Conservation (phyloP, 2,888 invertebrate genomes). For the Herminia tarsipennalis region DNA sequence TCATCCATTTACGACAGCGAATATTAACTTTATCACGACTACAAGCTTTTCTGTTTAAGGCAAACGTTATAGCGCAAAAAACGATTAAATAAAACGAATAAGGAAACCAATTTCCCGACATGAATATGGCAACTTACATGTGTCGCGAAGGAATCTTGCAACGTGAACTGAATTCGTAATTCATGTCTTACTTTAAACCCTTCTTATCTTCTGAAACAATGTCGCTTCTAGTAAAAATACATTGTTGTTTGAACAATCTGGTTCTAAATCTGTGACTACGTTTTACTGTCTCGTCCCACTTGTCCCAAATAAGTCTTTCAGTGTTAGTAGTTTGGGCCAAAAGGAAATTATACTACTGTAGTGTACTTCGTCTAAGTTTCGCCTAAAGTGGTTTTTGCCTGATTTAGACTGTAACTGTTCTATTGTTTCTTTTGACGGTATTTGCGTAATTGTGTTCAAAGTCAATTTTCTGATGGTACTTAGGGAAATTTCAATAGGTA, state of each 20-base stretch:
- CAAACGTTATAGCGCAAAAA: no score
- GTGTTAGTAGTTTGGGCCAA: slow-evolving; percentile 29
- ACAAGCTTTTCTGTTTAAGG: no score
- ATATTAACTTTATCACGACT: no score
- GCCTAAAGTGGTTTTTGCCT: neutral
- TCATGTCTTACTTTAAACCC: neutral
- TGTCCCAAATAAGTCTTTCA: slow-evolving; percentile 21
- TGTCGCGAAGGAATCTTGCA: neutral
- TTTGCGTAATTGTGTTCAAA: no score
- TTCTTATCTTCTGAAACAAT: slow-evolving; percentile 9
- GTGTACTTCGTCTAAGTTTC: neutral
- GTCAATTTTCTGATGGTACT: no score
- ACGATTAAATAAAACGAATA: no score
- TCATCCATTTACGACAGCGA: no score
- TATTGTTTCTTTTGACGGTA: no score
- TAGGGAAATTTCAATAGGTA: no score
- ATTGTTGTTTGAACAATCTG: slow-evolving; percentile 20
- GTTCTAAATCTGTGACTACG: slow-evolving; percentile 21
- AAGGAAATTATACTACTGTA: neutral
- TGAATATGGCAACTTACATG: no score
- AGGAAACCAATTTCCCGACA: no score
- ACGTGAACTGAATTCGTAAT: neutral
- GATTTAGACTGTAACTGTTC: slow-evolving; percentile 2
- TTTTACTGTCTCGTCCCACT: slow-evolving; percentile 12
- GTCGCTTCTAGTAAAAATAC: slow-evolving; percentile 19